These are phyloP conservation scores for Heliopora coerulea DNA, from an alignment of 92 coral and sea anemone genomes.

Conservation along the genomic window DNA sequence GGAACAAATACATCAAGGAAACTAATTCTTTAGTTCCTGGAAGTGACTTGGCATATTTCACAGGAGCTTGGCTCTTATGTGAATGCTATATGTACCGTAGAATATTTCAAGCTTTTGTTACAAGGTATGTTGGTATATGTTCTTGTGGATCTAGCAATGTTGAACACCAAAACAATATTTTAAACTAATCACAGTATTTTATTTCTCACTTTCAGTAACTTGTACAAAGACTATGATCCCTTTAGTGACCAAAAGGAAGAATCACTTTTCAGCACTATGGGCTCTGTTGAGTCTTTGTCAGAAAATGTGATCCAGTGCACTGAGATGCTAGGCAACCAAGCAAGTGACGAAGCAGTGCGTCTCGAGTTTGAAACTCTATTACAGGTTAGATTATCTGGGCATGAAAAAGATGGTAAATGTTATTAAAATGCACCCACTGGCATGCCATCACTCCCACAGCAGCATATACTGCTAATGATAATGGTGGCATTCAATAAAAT, in stretches of 20 bases:
- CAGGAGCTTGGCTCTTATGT: conserved; percentile 84
- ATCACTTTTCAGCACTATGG: conserved; percentile 65
- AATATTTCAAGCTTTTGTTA: conserved; percentile 77
- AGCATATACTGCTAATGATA: no score
- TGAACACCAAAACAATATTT: no score
- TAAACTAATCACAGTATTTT: no score
- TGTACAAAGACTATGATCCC: conserved; percentile 86
- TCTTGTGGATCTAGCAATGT: no score
- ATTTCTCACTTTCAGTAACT: conserved; percentile 52
- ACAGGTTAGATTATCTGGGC: conserved; percentile 63
- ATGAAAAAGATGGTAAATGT: no score
- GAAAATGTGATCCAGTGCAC: conserved; percentile 56
- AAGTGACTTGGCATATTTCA: conserved; percentile 61
- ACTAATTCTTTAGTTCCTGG: conserved; percentile 66
- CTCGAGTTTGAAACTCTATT: conserved; percentile 72
- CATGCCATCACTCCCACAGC: neutral
- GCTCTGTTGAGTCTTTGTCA: conserved; percentile 71
- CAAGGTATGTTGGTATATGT: no score
- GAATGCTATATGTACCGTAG: conserved; percentile 95
- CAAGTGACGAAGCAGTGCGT: conserved; percentile 35
- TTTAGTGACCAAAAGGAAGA: conserved; percentile 76
- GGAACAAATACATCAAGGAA: conserved; percentile 69
- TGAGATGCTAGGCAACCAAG: conserved; percentile 18
- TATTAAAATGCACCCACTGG: neutral
- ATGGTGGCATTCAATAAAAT: no score